Evolutionary conservation across 2,113 vertebrate genomes (phyloP), one percentile per base, ranked within the genome.

Genomic region (Cygnus buccinator): DNA sequence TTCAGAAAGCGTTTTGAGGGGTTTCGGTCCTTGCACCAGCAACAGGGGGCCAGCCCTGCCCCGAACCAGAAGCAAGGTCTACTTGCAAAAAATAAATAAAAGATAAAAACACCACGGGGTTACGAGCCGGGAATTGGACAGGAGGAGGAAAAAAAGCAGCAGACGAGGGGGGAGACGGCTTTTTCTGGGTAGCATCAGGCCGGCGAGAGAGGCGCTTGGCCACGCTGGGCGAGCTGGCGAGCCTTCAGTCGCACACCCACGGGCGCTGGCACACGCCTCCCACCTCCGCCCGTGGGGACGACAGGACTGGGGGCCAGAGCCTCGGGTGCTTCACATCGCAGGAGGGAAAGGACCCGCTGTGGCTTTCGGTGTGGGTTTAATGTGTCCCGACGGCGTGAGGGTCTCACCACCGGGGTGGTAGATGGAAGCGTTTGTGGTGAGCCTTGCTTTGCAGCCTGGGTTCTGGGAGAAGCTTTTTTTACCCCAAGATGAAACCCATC

Each of bases 1-100:
- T 48, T 48, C 20, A 48, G 46, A 48, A 48, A 48, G 20, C 46
- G 5, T 48, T 22, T 22, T 48, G 46, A 48, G 46, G 15, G 31
- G 0, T 80, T 85, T 74, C 3, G 0, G 8, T 33, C 26, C 6
- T 1, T 1, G 1, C 63, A 63, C 9, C 3, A 1, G 44, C 46
- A 67, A 78, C 5, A 3, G 21, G 17, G 50, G 23, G 50, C 23
- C 50, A 23, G 87, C 9, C 17, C 44, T 13, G 62, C 62, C 62
- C 12, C 0, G 0, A 81, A 65, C 5, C 43, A 28, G 41, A 4
- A 35, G 12, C 1, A 1, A 2, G 14, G 7, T 75, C 61, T 25
- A 2, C 11, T 68, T 46, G 66, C 39, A 65, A 75, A 87, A 18
- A 18, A 25, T 18, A 18, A 31, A 33, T 25, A 37, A 76, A 12